These are phyloP conservation scores for Entomobrya proxima DNA, from an alignment of 2,888 invertebrate genomes.

Conservation along the genomic window DNA sequence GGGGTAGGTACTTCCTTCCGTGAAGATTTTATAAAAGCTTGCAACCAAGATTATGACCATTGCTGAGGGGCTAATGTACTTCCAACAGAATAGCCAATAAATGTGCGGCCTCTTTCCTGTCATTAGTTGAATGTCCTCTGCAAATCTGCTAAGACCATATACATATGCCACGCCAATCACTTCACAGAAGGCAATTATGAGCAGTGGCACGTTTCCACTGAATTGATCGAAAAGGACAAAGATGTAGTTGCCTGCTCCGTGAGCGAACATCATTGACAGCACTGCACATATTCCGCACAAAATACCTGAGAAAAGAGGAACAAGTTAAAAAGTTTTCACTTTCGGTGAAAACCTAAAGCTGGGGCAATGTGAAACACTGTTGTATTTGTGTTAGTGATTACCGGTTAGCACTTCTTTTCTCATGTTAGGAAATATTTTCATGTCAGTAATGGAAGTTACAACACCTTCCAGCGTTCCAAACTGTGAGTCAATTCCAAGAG, in stretches of 20 bases:
- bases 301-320: conserved; percentile 77
- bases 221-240: conserved; percentile 96
- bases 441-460: conserved; percentile 95
- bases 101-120: conserved; percentile 91
- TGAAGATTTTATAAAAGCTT: conserved; percentile 87
- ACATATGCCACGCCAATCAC: conserved; percentile 95
- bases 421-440: conserved; percentile 94
- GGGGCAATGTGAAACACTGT: conserved; percentile 14
- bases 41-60: conserved; percentile 91
- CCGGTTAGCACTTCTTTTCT: conserved; percentile 93
- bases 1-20: conserved; percentile 89
- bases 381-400: conserved; percentile 76
- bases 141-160: conserved; percentile 94
- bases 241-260: conserved; percentile 94
- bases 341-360: background rate
- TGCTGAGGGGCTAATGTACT: conserved; percentile 91
- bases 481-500: conserved; percentile 92
- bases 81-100: conserved; percentile 97
- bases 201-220: conserved; percentile 93
- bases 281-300: conserved; percentile 89
- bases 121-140: conserved; percentile 96
- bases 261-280: conserved; percentile 93
- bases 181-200: conserved; percentile 95
- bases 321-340: background rate
- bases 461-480: conserved; percentile 90